These are phyloP conservation scores for Nebria ingens DNA, from an alignment of 1,140 invertebrate genomes.

Conservation along the genomic window DNA sequence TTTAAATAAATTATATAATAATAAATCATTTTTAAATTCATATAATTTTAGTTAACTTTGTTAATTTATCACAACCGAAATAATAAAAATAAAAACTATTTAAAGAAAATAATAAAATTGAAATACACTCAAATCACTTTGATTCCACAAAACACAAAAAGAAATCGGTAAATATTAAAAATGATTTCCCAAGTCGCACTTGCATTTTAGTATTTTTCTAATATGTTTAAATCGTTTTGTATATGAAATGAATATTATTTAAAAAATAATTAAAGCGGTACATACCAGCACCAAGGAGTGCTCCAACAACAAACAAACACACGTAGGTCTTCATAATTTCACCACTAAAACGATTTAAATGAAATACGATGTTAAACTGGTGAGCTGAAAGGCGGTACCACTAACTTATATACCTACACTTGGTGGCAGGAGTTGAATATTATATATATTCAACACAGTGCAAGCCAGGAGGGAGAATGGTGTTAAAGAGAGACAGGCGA, in stretches of 20 bases:
- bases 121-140: too few relatives aligned
- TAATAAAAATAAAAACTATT: too few relatives aligned
- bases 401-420: background rate
- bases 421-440: background rate
- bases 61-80: too few relatives aligned
- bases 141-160: too few relatives aligned
- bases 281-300: conserved; percentile 2
- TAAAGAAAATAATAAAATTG: too few relatives aligned
- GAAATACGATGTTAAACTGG: background rate
- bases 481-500: background rate
- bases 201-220: too few relatives aligned
- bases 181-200: too few relatives aligned
- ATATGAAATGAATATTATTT: background rate
- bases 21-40: too few relatives aligned
- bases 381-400: background rate
- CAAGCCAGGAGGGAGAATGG: background rate
- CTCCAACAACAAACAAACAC: background rate
- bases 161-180: too few relatives aligned
- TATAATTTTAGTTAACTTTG: too few relatives aligned
- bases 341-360: background rate
- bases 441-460: too few relatives aligned
- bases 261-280: background rate
- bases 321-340: background rate
- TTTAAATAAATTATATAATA: too few relatives aligned
- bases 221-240: background rate